phyloP scores from a whole-genome alignment of 2,797 vertebrate genomes.

The Lycodopsis pacificus region DNA sequence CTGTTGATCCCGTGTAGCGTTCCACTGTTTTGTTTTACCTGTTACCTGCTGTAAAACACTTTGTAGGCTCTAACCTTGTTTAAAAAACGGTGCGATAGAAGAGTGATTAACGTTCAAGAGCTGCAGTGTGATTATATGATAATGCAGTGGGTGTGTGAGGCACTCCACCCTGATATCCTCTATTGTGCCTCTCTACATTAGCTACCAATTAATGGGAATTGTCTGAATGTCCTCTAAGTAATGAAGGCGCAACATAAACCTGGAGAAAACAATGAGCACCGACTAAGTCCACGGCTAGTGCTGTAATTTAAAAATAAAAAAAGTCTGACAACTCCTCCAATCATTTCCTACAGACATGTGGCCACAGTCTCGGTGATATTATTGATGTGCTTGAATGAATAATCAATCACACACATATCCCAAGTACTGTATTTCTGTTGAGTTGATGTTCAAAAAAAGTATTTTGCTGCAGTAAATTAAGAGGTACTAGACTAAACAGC shows the following conservation, averaged over 20 bases:
- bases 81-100: constrained; percentile 37
- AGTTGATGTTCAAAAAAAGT: rapidly evolving
- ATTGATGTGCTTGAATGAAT: constrained; percentile 3
- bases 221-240: constrained; percentile 24
- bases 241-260: constrained; percentile 21
- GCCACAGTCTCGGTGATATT: neutral
- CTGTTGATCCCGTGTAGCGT: constrained; percentile 19
- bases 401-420: neutral
- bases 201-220: constrained; percentile 27
- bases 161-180: constrained; percentile 37
- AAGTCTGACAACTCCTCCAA: constrained; percentile 14
- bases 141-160: constrained; percentile 38
- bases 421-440: neutral
- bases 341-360: neutral
- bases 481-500: neutral
- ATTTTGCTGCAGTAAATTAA: neutral
- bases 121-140: constrained; percentile 55
- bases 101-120: constrained; percentile 44
- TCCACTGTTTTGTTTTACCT: constrained; percentile 15
- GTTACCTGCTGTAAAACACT: constrained; percentile 25
- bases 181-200: constrained; percentile 28
- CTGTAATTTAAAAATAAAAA: constrained; percentile 5
- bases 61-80: constrained; percentile 25
- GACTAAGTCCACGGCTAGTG: constrained; percentile 9
- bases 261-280: constrained; percentile 18